These are phyloP conservation scores for Lasius platythorax DNA, from an alignment of 2,888 invertebrate genomes.

Conservation along the genomic window DNA sequence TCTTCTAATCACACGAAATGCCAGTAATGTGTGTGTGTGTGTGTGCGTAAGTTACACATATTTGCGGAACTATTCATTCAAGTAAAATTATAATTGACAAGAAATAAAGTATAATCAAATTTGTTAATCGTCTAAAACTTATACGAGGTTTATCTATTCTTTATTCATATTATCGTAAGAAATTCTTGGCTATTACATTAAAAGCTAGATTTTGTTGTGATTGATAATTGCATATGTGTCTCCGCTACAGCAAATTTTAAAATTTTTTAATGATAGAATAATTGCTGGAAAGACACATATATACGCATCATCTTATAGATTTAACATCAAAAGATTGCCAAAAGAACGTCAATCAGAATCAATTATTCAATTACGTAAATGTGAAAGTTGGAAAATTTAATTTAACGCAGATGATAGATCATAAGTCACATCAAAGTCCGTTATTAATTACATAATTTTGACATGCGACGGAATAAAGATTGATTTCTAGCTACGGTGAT, in stretches of 20 bases:
- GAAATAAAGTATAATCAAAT: not conserved
- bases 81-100: constrained; percentile 5
- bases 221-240: not conserved
- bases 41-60: not conserved
- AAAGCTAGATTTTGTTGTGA: not conserved
- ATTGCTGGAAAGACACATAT: not conserved
- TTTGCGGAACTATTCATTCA: not conserved
- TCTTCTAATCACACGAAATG: constrained; percentile 25
- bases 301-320: not conserved
- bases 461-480: constrained; percentile 1
- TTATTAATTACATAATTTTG: constrained; percentile 22
- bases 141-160: not conserved
- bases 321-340: not conserved
- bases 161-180: not conserved
- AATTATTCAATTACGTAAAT: not conserved
- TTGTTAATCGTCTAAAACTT: not conserved
- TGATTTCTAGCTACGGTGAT: not conserved
- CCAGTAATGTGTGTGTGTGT: not conserved
- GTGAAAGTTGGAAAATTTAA: not conserved
- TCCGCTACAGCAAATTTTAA: not conserved
- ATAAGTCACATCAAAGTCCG: not conserved
- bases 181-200: not conserved
- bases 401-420: not conserved
- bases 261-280: not conserved
- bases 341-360: not conserved